phyloP scores from a whole-genome alignment of 2,113 vertebrate genomes.

The Felis chaus region DNA sequence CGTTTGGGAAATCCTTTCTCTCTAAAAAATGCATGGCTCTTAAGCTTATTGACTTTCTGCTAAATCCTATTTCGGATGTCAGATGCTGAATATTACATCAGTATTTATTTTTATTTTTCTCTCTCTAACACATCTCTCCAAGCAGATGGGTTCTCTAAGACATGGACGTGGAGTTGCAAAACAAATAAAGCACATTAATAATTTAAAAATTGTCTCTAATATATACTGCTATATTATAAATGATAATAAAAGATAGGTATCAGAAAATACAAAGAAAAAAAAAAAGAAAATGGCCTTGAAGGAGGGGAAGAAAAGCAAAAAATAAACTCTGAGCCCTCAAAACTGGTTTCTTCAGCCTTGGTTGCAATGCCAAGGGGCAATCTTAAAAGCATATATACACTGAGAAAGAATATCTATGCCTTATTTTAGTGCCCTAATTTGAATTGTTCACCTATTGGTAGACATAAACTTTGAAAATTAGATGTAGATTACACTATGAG shows the following conservation, averaged over 20 bases:
- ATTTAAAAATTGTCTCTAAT: constrained; percentile 46
- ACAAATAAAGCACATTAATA: constrained; percentile 65
- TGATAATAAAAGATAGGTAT: constrained; percentile 51
- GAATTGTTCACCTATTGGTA: neutral
- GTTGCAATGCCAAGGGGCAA: neutral
- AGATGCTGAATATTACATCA: constrained; percentile 64
- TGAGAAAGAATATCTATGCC: neutral
- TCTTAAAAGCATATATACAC: neutral
- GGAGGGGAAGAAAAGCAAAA: neutral
- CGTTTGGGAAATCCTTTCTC: constrained; percentile 23
- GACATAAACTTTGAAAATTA: constrained; percentile 20
- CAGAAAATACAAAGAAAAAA: constrained; percentile 32
- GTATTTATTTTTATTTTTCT: constrained; percentile 69
- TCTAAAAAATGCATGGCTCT: constrained; percentile 27
- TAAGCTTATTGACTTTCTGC: constrained; percentile 41
- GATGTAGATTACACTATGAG: neutral
- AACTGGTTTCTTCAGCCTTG: neutral
- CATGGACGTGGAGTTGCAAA: constrained; percentile 52
- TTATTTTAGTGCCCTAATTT: neutral
- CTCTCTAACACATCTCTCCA: constrained; percentile 30
- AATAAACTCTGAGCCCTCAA: neutral
- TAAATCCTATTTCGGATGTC: constrained; percentile 65
- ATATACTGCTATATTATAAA: constrained; percentile 51
- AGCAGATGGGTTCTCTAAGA: constrained; percentile 44
- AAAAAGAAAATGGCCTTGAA: neutral